Base-by-base conservation (phyloP, 1,140 invertebrate genomes). In the Saccostrea glomerata region DNA sequence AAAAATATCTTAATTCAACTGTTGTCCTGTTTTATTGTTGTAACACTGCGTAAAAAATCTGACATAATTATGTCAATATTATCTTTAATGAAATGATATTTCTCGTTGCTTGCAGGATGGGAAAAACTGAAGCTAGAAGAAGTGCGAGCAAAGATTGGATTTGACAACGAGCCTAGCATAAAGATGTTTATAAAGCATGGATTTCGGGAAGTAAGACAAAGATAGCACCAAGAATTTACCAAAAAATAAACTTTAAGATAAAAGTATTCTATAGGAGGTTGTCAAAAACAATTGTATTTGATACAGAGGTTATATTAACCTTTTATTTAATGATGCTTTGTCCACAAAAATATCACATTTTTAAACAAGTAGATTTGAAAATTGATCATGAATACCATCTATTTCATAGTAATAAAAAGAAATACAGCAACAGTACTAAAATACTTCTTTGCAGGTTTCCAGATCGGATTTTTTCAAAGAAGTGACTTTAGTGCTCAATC, bases 151-250 rank as follows among this genome's bases (percentile, higher is more conserved):
- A 77, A 77, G 70, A 77, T 77, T 36, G 70, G 70, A 15, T 30
- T 77, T 9, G 70, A 77, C 13, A 77, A 77, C 25, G 12, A 77
- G 70, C 25, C 70, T 12, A 77, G 70, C 25, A 77, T 77, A 30
- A 77, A 40, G 25, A 77, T 77, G 70, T 77, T 77, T 25, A 77
- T 30, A 13, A 77, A 77, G 15, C 25, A 77, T 25, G 70, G 70
- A 30, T 77, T 77, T 36, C 23, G 30, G 12, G 70, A 77, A 25
- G 70, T 77, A 77, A 17, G 70, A n/a, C 5, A 20, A 15, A 63
- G 58, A 63, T 20, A 20, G 17, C 47, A 47, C 9, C 30, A 36
- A 47, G 9, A 47, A 47, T 47, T 47, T 6, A 47, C 47, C 6
- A 47, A 47, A 3, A 47, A 47, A 47, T 0, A 47, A 9, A 47